Conservation (phyloP, 2,113 vertebrate genomes). For the Sterna hirundo region DNA sequence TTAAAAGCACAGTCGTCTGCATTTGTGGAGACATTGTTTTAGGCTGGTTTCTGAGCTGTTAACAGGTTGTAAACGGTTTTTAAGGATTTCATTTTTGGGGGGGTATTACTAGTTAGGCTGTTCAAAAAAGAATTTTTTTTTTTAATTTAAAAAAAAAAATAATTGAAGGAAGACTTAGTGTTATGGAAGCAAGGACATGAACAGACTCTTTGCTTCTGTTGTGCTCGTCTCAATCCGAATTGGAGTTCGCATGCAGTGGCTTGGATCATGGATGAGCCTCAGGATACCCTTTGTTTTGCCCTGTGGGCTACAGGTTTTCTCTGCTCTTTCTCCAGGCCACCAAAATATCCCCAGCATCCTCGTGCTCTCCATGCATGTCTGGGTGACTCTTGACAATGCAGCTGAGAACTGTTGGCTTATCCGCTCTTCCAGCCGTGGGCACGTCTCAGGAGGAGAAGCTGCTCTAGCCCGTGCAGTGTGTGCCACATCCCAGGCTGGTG, state of each 20-base stretch:
- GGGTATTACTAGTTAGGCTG: not conserved
- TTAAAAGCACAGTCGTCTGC: slow-evolving; percentile 64
- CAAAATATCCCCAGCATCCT: not conserved
- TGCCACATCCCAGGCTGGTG: not conserved
- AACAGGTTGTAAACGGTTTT: slow-evolving; percentile 63
- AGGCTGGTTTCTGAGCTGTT: slow-evolving; percentile 66
- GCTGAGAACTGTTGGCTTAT: not conserved
- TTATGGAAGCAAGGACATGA: not conserved
- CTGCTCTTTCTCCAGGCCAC: not conserved
- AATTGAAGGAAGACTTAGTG: slow-evolving; percentile 13
- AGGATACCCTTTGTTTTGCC: not conserved
- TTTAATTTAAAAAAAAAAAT: not conserved
- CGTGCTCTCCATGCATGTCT: not conserved
- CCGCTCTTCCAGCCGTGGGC: not conserved
- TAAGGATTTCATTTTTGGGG: not conserved
- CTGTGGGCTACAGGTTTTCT: not conserved
- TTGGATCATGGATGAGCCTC: not conserved
- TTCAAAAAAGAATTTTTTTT: not conserved
- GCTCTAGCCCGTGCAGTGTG: accelerated
- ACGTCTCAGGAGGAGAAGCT: accelerated
- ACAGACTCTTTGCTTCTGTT: not conserved
- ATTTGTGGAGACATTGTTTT: slow-evolving; percentile 62
- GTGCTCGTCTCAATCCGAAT: not conserved
- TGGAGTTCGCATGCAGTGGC: accelerated
- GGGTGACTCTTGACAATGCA: not conserved